These are phyloP conservation scores for Strix uralensis DNA, from an alignment of 2,113 vertebrate species.

Conservation along the genomic window DNA sequence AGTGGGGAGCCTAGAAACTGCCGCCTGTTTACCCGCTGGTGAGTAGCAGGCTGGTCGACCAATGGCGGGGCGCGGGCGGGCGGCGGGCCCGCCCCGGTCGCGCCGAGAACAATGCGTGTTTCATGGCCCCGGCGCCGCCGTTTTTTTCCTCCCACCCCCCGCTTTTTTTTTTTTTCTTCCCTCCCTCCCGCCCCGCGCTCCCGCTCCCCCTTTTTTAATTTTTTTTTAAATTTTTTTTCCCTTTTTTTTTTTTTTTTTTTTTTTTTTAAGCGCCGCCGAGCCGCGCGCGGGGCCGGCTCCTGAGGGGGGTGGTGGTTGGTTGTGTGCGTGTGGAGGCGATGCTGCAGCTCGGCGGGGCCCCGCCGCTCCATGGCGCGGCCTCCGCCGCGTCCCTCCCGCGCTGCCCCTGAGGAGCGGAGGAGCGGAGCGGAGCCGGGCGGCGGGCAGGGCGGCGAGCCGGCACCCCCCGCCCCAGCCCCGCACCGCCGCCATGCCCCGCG, in stretches of 20 bases:
- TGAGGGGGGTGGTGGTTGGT: no score
- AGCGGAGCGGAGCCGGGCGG: not conserved
- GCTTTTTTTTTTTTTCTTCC: not conserved
- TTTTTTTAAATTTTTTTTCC: slow-evolving; percentile 57
- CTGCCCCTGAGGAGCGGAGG: not conserved
- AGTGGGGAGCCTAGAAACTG: slow-evolving; percentile 85
- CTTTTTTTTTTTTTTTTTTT: not conserved
- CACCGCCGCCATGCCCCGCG: not conserved
- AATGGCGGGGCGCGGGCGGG: slow-evolving; percentile 58
- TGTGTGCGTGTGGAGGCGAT: slow-evolving; percentile 49
- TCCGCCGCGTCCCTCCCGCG: not conserved
- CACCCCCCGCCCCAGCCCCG: not conserved
- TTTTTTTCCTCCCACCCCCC: not conserved
- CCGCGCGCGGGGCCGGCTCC: not conserved
- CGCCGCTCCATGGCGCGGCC: slow-evolving; percentile 79
- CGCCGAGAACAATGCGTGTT: slow-evolving; percentile 88
- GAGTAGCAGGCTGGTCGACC: slow-evolving; percentile 76
- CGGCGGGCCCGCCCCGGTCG: slow-evolving; percentile 45
- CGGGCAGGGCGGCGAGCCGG: not conserved
- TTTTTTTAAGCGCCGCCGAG: slow-evolving; percentile 64
- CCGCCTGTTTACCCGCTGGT: slow-evolving; percentile 75
- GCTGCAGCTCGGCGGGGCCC: slow-evolving; percentile 81
- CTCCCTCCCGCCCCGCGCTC: not conserved
- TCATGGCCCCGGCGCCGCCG: slow-evolving; percentile 80
- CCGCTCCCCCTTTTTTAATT: not conserved